Conservation (phyloP, 2,888 invertebrate species). For the Drosophila colorata region DNA sequence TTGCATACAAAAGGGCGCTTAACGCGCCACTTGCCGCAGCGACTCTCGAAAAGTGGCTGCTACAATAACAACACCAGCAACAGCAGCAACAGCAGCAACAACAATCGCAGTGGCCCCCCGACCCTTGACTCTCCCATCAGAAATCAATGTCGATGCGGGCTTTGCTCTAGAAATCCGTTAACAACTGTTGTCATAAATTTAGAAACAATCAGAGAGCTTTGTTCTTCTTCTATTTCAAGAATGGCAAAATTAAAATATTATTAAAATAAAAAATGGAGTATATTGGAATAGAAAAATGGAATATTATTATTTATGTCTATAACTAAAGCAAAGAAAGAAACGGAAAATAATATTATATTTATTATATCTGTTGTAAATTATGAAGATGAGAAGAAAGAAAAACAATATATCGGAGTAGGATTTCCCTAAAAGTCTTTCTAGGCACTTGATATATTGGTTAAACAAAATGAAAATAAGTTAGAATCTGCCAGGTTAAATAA, state of each 20-base stretch:
- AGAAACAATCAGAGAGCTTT: slow-evolving; percentile 9
- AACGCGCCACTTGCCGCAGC: slow-evolving; percentile 60
- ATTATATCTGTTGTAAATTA: no score
- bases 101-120: slow-evolving; percentile 4
- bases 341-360: no score
- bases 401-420: no score
- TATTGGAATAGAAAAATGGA: no score
- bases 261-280: no score
- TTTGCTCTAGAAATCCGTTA: slow-evolving; percentile 6
- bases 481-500: no score
- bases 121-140: slow-evolving; percentile 7
- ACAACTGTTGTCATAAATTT: slow-evolving; percentile 18
- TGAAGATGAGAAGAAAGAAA: no score
- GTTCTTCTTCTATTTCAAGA: neutral
- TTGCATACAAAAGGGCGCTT: slow-evolving; percentile 72
- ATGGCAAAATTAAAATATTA: neutral
- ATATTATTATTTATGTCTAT: no score
- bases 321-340: no score
- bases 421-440: no score
- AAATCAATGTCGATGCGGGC: slow-evolving; percentile 10
- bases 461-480: no score
- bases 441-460: no score
- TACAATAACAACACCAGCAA: slow-evolving; percentile 41
- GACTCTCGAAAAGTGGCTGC: slow-evolving; percentile 56
- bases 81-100: slow-evolving; percentile 12